Evolutionary conservation across 2,113 vertebrate genomes (phyloP), one percentile per base, ranked within the genome.

Genomic region (Struthio camelus): DNA sequence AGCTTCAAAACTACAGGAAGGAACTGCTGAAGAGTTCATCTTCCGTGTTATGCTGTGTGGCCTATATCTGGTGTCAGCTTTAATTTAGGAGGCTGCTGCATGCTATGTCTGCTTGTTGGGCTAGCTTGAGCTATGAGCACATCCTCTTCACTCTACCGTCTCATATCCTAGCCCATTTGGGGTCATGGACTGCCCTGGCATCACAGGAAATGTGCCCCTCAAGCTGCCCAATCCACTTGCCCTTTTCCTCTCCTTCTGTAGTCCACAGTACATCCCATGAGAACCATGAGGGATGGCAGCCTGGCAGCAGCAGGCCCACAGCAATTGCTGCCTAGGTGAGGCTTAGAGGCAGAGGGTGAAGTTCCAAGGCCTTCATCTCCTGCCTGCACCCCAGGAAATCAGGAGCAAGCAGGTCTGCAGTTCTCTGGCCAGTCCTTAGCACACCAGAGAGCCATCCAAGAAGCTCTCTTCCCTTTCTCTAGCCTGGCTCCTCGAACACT

Each of bases 1-100:
- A 19, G 76, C 73, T 82, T 91, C 81, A 89, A 87, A 89, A 79
- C 69, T 75, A 36, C 53, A 85, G 87, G 66, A 71, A 85, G 25
- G 67, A 77, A 65, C 44, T 69, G 24, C 19, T 53, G 38, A 71
- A 93, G 66, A 93, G 58, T 53, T 77, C 71, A 44, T 80, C 32
- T 91, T 15, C 42, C 51, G 75, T 64, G 24, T 58, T 76, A 28
- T 3, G 14, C 70, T 93, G 87, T 65, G 90, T 93, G 94, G 94
- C 78, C 87, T 3, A 3, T 89, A 72, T 42, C 80, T 81, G 42
- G 51, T 85, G 87, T 70, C 73, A 94, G 66, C 66, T 91, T 87
- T 71, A 42, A 75, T 71, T 91, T 75, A 76, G 42, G 51, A 89
- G 66, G 27, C 8, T 79, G 32, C 24, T 84, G 23, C 65, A n/a